Percentiles rank a stretch among this genome's conserved stretches.
These are phyloP conservation scores for Tetragonula clypearis DNA, from an alignment of 1,140 invertebrate genomes.

Conservation along the genomic window DNA sequence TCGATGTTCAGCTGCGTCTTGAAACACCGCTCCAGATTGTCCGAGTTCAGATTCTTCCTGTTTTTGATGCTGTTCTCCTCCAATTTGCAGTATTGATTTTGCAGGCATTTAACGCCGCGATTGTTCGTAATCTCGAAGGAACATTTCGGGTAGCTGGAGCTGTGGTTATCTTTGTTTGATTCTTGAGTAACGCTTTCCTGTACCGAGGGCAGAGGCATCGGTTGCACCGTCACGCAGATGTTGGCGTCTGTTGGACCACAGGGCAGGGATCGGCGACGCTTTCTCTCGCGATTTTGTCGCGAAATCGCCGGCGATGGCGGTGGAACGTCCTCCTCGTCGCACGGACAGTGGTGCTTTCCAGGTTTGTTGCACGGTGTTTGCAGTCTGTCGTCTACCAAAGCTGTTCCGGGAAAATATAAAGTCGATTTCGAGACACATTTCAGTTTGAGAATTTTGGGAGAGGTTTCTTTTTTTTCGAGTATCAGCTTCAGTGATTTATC, in stretches of 20 bases:
- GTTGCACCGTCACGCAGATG: conserved; percentile 51
- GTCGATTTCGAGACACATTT: background rate
- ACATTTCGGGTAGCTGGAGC: conserved; percentile 35
- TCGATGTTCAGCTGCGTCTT: conserved; percentile 75
- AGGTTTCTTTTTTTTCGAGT: conserved; percentile 12
- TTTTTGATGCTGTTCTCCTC: conserved; percentile 49
- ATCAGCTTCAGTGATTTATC: conserved; percentile 11
- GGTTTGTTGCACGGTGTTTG: conserved; percentile 86
- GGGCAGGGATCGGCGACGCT: conserved; percentile 78
- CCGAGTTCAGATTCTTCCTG: conserved; percentile 57
- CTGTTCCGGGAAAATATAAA: conserved; percentile 41
- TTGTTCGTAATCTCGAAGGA: conserved; percentile 46
- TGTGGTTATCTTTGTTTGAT: conserved; percentile 17
- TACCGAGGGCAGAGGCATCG: conserved; percentile 65
- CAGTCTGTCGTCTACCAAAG: conserved; percentile 86
- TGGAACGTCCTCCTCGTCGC: conserved; percentile 82
- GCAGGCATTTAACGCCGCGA: conserved; percentile 11
- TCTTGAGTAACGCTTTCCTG: conserved; percentile 42
- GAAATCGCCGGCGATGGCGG: conserved; percentile 72
- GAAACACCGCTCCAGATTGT: conserved; percentile 74
- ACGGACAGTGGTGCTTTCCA: conserved; percentile 87
- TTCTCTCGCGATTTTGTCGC: conserved; percentile 74
- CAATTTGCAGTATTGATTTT: conserved; percentile 29
- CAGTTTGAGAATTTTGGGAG: no score
- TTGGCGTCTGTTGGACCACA: conserved; percentile 69